Evolutionary conservation across 1,140 invertebrate species (phyloP).

Genomic region (Bursaphelenchus mucronatus): DNA sequence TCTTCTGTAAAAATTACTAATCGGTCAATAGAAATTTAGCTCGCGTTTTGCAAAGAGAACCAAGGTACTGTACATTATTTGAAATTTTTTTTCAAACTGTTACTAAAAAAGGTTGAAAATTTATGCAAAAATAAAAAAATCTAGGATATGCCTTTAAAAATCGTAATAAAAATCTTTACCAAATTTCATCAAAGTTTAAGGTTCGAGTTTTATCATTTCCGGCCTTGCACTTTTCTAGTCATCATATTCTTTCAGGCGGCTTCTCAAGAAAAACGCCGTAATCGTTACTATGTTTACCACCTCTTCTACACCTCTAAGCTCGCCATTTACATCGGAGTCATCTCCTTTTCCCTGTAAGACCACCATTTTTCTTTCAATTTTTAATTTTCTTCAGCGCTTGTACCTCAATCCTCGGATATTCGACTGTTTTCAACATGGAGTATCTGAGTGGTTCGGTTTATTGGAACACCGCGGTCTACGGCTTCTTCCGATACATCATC

Average conservation of each 20-base stretch:
- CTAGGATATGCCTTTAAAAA: too few relatives aligned
- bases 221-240: too few relatives aligned
- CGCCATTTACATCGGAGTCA: conserved; percentile 30
- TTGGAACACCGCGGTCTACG: conserved; percentile 43
- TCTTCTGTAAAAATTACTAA: too few relatives aligned
- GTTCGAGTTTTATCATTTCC: too few relatives aligned
- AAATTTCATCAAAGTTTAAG: too few relatives aligned
- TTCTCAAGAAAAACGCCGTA: conserved; percentile 24
- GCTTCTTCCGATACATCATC: conserved; percentile 44
- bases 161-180: too few relatives aligned
- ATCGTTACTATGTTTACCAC: conserved; percentile 38
- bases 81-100: too few relatives aligned
- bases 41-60: too few relatives aligned
- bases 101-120: too few relatives aligned
- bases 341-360: conserved; percentile 29
- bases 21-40: too few relatives aligned
- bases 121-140: too few relatives aligned
- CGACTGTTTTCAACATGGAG: conserved; percentile 46
- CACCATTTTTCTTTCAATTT: conserved; percentile 13
- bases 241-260: conserved; percentile 23
- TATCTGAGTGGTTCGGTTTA: conserved; percentile 45
- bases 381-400: conserved; percentile 31
- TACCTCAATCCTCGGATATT: conserved; percentile 40
- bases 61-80: too few relatives aligned
- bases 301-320: conserved; percentile 41